Evolutionary conservation across 2,888 invertebrate species (phyloP).

Genomic region (Plagodis dolabraria): DNA sequence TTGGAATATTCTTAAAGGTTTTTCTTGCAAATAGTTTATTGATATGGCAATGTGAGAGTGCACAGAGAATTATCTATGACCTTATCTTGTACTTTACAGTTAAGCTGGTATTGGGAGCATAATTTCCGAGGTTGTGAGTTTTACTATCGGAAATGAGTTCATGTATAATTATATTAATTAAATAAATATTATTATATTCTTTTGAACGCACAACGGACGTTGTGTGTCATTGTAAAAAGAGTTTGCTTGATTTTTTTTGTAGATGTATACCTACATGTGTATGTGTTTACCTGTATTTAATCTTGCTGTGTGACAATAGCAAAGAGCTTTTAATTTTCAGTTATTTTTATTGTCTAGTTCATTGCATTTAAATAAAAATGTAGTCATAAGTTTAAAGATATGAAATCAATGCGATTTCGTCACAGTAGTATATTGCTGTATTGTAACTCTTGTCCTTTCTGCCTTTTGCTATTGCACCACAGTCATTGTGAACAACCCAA

Average conservation of each 20-base stretch:
- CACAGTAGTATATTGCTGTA: conserved; percentile 57
- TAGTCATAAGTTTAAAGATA: conserved; percentile 68
- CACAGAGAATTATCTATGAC: conserved; percentile 56
- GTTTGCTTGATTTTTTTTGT: conserved; percentile 79
- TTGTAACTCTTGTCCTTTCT: conserved; percentile 42
- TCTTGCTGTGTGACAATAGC: conserved; percentile 77
- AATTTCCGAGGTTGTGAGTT: conserved; percentile 83
- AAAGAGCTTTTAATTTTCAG: conserved; percentile 60
- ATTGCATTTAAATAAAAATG: conserved; percentile 76
- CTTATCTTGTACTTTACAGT: conserved; percentile 67
- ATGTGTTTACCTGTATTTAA: conserved; percentile 72
- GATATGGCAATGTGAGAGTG: conserved; percentile 49
- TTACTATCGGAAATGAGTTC: conserved; percentile 80
- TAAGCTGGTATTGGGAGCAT: conserved; percentile 85
- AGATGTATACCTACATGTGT: conserved; percentile 74
- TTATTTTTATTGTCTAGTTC: conserved; percentile 64
- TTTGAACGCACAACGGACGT: conserved; percentile 77
- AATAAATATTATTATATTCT: conserved; percentile 60
- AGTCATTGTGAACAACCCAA: conserved; percentile 68
- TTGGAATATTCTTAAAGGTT: conserved; percentile 41
- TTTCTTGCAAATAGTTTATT: conserved; percentile 47
- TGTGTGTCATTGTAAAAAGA: conserved; percentile 76
- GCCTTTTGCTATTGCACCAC: conserved; percentile 76
- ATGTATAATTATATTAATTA: conserved; percentile 57
- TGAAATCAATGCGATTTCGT: conserved; percentile 59